A percentile compares a stretch with the other conserved stretches of the same genome.
Conservation (phyloP, 2,113 vertebrate genomes). For the Apeltes quadracus region DNA sequence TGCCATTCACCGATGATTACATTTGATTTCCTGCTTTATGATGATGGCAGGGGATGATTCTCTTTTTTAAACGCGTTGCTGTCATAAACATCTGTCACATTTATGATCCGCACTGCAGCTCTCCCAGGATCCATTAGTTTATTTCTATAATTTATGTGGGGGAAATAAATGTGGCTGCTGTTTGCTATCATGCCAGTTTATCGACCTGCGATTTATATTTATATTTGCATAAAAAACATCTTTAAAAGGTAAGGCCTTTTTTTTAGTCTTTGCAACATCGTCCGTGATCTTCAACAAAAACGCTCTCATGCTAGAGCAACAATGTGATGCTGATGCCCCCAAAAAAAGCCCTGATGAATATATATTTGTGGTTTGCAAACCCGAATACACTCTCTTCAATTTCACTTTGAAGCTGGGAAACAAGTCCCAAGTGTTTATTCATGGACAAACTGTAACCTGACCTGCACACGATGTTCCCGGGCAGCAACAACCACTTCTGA, state of each 20-base stretch:
- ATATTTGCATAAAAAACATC: not conserved
- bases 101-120: slow-evolving; percentile 7
- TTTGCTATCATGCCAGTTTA: slow-evolving; percentile 24
- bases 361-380: too few relatives aligned
- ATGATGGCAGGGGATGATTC: not conserved
- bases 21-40: slow-evolving; percentile 39
- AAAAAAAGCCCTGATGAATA: too few relatives aligned
- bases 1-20: slow-evolving; percentile 20
- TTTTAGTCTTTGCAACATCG: not conserved
- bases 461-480: too few relatives aligned
- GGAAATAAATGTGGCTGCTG: slow-evolving; percentile 1
- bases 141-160: slow-evolving; percentile 11
- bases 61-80: not conserved
- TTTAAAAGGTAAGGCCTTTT: not conserved
- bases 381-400: too few relatives aligned
- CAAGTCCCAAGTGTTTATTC: too few relatives aligned
- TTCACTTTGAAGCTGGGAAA: too few relatives aligned
- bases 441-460: too few relatives aligned
- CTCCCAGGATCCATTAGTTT: not conserved
- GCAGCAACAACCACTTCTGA: too few relatives aligned
- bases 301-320: too few relatives aligned
- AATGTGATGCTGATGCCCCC: too few relatives aligned
- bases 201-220: slow-evolving; percentile 9
- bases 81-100: slow-evolving; percentile 24
- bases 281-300: too few relatives aligned